phyloP scores from a whole-genome alignment of 2,797 vertebrate genomes.

The Microctenopoma steveboyesi region DNA sequence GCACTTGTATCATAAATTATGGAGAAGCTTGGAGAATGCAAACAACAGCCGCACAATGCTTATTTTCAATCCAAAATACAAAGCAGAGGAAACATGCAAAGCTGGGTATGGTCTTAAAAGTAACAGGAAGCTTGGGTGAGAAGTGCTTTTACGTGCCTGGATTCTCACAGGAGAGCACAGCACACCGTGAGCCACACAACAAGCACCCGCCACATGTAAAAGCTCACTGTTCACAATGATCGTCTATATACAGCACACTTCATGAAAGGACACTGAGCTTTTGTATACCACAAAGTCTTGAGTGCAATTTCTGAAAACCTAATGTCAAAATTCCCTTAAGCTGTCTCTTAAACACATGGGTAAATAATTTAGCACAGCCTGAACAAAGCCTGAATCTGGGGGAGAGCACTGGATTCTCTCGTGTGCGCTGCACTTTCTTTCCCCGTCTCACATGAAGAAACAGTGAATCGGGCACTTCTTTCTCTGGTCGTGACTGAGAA shows the following conservation, averaged over 20 bases:
- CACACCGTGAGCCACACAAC: conserved; percentile 44
- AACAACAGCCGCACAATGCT: conserved; percentile 52
- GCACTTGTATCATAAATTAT: conserved; percentile 71
- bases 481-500: conserved; percentile 41
- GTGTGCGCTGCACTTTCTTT: conserved; percentile 58
- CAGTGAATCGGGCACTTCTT: conserved; percentile 52
- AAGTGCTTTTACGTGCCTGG: conserved; percentile 35
- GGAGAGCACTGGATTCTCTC: conserved; percentile 43
- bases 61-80: conserved; percentile 51
- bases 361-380: conserved; percentile 78
- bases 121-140: conserved; percentile 40
- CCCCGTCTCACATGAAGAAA: conserved; percentile 67
- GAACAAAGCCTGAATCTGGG: conserved; percentile 74
- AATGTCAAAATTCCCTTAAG: conserved; percentile 66
- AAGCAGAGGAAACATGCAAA: conserved; percentile 48
- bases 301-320: conserved; percentile 48
- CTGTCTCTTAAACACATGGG: conserved; percentile 71
- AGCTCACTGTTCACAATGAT: conserved; percentile 37
- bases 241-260: conserved; percentile 36
- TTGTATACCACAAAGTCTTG: conserved; percentile 47
- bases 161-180: conserved; percentile 50
- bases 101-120: conserved; percentile 55
- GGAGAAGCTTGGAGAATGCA: conserved; percentile 62
- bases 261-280: conserved; percentile 51
- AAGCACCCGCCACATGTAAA: conserved; percentile 56